These are phyloP conservation scores for Epinephelus coioides DNA, from an alignment of 2,797 vertebrate genomes.

Conservation along the genomic window DNA sequence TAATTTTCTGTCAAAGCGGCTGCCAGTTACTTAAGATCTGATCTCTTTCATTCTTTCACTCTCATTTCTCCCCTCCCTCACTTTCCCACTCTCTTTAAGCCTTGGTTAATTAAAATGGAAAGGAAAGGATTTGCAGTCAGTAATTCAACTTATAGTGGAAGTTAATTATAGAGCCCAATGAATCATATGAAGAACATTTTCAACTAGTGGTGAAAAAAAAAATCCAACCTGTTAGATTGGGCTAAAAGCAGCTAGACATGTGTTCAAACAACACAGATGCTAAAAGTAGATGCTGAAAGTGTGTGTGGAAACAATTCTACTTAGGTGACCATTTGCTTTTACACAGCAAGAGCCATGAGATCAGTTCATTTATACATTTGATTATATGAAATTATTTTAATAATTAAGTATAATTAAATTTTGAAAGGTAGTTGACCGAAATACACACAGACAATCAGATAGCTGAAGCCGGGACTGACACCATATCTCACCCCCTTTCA, in stretches of 20 bases:
- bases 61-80: conserved; percentile 61
- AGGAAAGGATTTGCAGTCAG: conserved; percentile 78
- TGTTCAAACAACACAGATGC: conserved; percentile 11
- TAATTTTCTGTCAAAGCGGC: conserved; percentile 84
- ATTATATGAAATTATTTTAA: neutral
- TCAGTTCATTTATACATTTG: neutral
- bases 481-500: neutral
- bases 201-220: conserved; percentile 37
- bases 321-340: neutral
- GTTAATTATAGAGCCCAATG: conserved; percentile 74
- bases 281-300: neutral
- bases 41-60: conserved; percentile 79
- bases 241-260: conserved; percentile 13
- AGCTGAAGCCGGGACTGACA: too few relatives aligned
- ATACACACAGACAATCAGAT: neutral
- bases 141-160: conserved; percentile 80
- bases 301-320: neutral
- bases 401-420: too few relatives aligned
- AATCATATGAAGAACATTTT: conserved; percentile 69
- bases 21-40: conserved; percentile 86
- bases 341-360: neutral
- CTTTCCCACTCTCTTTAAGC: conserved; percentile 72
- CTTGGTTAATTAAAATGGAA: conserved; percentile 85
- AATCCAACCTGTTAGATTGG: conserved; percentile 19
- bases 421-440: too few relatives aligned